phyloP scores from a whole-genome alignment of 2,113 vertebrate species.

The Cryptotis parvus region DNA sequence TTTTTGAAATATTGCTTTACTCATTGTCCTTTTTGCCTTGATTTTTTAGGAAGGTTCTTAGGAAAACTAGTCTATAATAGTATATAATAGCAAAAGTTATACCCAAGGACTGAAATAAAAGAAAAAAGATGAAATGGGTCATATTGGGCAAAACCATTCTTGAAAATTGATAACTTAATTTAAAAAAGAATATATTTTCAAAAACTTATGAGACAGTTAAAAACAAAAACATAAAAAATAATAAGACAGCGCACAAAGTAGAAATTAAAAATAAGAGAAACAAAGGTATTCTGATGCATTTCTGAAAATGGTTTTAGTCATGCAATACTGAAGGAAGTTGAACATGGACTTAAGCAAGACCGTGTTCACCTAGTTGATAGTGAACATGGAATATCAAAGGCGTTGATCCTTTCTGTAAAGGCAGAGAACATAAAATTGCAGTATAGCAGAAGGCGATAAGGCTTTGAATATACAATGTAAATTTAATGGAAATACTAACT shows the following conservation, averaged over 20 bases:
- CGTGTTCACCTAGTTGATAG: too few species aligned
- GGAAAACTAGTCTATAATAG: background rate
- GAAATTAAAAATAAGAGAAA: background rate
- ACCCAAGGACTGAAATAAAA: background rate
- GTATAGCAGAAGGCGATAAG: background rate
- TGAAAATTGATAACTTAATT: background rate
- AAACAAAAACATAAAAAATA: background rate
- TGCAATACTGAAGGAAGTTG: background rate
- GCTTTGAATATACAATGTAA: background rate
- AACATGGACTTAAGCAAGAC: too few species aligned
- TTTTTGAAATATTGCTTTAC: background rate
- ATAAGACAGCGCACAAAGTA: background rate
- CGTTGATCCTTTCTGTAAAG: background rate
- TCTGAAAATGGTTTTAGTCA: constrained; percentile 1
- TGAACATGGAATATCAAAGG: background rate
- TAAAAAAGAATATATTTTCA: constrained; percentile 5
- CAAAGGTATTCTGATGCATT: background rate
- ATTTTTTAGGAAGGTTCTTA: background rate
- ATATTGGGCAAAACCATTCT: background rate
- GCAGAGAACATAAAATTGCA: background rate
- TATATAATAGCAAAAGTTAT: background rate
- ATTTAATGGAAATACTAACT: background rate
- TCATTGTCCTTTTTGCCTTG: background rate
- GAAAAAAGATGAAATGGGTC: background rate
- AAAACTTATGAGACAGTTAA: background rate